Evolutionary conservation across 2,888 invertebrate genomes (phyloP).

Genomic region (Doris montereyensis): DNA sequence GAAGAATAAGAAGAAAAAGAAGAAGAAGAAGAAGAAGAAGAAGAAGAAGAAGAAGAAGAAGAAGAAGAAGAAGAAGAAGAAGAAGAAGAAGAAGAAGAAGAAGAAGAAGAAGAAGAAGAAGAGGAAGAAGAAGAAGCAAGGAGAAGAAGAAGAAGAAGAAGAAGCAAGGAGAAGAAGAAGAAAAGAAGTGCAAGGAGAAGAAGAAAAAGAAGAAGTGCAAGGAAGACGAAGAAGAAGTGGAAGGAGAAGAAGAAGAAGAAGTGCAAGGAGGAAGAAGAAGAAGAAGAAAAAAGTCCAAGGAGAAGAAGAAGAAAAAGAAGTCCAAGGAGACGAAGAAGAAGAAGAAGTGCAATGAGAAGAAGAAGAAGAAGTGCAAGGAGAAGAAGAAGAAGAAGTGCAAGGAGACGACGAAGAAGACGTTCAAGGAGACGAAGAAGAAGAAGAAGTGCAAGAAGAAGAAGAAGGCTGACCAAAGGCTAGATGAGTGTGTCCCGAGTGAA

Average conservation of each 20-base stretch:
- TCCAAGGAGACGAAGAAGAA: too few relatives aligned
- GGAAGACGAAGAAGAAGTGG: neutral
- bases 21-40: neutral
- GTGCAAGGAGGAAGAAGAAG: neutral
- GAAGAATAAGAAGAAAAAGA: too few relatives aligned
- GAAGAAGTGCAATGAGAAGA: too few relatives aligned
- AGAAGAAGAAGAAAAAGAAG: too few relatives aligned
- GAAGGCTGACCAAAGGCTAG: too few relatives aligned
- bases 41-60: neutral
- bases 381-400: neutral
- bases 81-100: neutral
- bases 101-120: constrained; percentile 6
- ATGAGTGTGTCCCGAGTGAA: too few relatives aligned
- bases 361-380: neutral
- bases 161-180: too few relatives aligned
- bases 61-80: constrained; percentile 12
- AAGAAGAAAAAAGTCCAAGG: too few relatives aligned
- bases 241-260: neutral
- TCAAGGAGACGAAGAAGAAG: neutral
- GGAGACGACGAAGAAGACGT: neutral
- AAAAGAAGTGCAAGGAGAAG: neutral
- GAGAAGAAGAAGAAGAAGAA: too few relatives aligned
- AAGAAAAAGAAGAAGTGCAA: neutral
- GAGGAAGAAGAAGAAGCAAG: too few relatives aligned
- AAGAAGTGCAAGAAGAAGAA: neutral